These are phyloP conservation scores for Chrysolina americana DNA, from an alignment of 2,888 invertebrate genomes.

Conservation along the genomic window DNA sequence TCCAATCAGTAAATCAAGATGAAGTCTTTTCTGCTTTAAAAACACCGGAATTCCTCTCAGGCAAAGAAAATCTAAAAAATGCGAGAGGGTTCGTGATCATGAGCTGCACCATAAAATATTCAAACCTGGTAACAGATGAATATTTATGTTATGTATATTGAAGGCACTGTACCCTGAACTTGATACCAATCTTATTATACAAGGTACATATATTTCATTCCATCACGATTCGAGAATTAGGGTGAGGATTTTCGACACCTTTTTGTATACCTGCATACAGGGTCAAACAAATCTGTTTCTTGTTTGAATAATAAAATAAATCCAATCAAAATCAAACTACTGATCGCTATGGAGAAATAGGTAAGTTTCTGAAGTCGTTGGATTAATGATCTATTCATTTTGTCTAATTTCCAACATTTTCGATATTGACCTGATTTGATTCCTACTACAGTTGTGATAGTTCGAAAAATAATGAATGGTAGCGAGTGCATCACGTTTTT, in stretches of 20 bases:
- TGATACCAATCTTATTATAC: constrained; percentile 42
- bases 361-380: too few relatives aligned
- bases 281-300: too few relatives aligned
- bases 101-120: constrained; percentile 50
- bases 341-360: too few relatives aligned
- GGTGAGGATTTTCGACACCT: constrained; percentile 13
- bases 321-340: too few relatives aligned
- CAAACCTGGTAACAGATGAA: constrained; percentile 53
- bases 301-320: too few relatives aligned
- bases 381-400: too few relatives aligned
- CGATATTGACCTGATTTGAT: too few relatives aligned
- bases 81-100: constrained; percentile 49
- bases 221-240: constrained; percentile 12
- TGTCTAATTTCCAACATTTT: too few relatives aligned
- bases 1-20: constrained; percentile 66
- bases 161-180: constrained; percentile 43
- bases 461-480: too few relatives aligned
- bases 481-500: too few relatives aligned
- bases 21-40: constrained; percentile 62
- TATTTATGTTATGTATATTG: constrained; percentile 51
- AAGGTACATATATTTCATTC: constrained; percentile 31
- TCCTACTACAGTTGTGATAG: too few relatives aligned
- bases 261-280: not conserved
- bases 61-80: constrained; percentile 51
- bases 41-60: constrained; percentile 59